Evolutionary conservation across 2,888 invertebrate species (phyloP).

Genomic region (Orthonychiurus folsomi): DNA sequence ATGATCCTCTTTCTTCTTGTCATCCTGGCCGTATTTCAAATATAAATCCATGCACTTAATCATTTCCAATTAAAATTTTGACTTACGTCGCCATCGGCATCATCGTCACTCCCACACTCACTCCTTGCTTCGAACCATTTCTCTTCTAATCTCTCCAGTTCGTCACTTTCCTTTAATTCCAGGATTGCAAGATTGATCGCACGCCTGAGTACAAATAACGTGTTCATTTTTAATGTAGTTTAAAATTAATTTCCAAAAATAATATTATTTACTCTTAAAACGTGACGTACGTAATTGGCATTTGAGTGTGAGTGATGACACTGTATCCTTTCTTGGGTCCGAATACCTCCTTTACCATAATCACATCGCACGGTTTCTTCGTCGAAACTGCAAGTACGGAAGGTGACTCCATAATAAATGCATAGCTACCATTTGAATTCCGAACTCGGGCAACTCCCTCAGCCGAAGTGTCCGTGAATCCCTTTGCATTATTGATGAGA

Average conservation of each 20-base stretch:
- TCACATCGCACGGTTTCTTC: slow-evolving; percentile 83
- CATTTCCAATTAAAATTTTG: too few relatives aligned
- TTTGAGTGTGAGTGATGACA: slow-evolving; percentile 20
- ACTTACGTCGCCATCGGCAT: too few relatives aligned
- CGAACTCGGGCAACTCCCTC: slow-evolving; percentile 4
- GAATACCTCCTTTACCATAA: slow-evolving; percentile 64
- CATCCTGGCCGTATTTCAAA: too few relatives aligned
- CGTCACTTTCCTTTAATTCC: slow-evolving; percentile 80
- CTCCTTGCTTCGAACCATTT: slow-evolving; percentile 87
- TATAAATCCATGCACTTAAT: too few relatives aligned
- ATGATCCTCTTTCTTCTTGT: not conserved
- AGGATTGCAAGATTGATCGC: slow-evolving; percentile 85
- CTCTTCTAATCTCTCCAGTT: slow-evolving; percentile 76
- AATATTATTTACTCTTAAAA: too few relatives aligned
- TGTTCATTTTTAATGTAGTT: too few relatives aligned
- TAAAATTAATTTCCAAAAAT: too few relatives aligned
- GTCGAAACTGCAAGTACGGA: slow-evolving; percentile 74
- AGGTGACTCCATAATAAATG: slow-evolving; percentile 58
- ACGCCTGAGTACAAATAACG: too few relatives aligned
- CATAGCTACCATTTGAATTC: slow-evolving; percentile 46
- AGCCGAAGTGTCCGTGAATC: not conserved
- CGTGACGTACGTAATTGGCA: not conserved
- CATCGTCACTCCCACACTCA: slow-evolving; percentile 16
- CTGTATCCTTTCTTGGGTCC: slow-evolving; percentile 27
- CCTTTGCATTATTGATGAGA: not conserved